Percentiles rank a stretch among this genome's conserved stretches.
Conservation (phyloP, 37 sponge, comb jelly and placozoan genomes). For the Mnemiopsis leidyi region DNA sequence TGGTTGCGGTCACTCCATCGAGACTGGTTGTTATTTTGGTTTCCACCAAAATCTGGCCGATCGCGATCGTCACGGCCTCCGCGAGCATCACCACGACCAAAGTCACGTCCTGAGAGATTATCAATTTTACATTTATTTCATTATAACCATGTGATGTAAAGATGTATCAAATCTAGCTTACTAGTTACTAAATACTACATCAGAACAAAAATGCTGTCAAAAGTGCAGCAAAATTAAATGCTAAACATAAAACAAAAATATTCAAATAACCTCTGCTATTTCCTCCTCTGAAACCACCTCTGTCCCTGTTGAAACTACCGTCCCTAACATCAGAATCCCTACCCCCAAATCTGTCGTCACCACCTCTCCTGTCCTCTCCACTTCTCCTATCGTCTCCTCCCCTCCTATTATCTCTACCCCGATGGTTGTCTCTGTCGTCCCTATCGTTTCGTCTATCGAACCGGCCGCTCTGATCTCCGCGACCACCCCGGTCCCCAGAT, state of each 20-base stretch:
- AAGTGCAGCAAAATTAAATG: no score
- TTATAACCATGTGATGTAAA: no score
- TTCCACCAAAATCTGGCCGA: not conserved
- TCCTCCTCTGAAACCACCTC: not conserved
- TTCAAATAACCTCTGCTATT: conserved; percentile 15
- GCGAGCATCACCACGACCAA: not conserved
- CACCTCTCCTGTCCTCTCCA: not conserved
- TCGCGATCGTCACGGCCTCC: not conserved
- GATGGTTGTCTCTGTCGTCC: not conserved
- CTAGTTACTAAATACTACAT: no score
- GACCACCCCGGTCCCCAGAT: conserved; percentile 13
- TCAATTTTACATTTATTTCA: no score
- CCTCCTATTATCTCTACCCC: not conserved
- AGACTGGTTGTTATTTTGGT: not conserved
- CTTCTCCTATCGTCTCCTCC: not conserved
- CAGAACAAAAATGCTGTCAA: no score
- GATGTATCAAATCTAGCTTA: no score
- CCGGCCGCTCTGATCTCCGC: not conserved
- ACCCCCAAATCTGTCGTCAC: not conserved
- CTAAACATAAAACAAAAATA: no score
- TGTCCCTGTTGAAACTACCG: not conserved
- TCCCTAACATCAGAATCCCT: not conserved
- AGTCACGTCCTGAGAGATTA: not conserved
- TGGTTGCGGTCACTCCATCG: not conserved
- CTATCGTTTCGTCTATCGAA: not conserved